Evolutionary conservation across 2,797 vertebrate species (phyloP).

Genomic region (Pseudochaenichthys georgianus): DNA sequence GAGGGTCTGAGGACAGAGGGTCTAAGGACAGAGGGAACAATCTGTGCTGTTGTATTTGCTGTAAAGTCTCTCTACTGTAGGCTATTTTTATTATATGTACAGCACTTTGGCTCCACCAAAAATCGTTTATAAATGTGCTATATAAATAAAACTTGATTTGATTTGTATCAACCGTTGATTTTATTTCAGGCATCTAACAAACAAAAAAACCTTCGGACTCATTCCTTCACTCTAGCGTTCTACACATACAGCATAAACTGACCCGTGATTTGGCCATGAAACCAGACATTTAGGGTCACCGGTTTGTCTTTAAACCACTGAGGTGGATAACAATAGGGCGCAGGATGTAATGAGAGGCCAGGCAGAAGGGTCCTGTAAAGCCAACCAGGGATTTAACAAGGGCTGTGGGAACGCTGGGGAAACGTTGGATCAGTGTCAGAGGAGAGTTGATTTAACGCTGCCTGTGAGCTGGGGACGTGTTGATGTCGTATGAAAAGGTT

Average conservation of each 20-base stretch:
- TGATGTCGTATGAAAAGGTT: slow-evolving; percentile 49
- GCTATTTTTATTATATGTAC: too few species aligned
- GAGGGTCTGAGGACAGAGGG: too few species aligned
- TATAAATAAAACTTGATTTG: too few species aligned
- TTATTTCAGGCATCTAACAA: too few species aligned
- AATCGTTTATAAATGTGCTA: too few species aligned
- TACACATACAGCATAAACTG: slow-evolving; percentile 27
- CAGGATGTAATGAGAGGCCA: slow-evolving; percentile 39
- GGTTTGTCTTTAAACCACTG: slow-evolving; percentile 53
- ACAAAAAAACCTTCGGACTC: too few species aligned
- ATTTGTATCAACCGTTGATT: too few species aligned
- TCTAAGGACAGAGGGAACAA: too few species aligned
- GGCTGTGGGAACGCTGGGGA: slow-evolving; percentile 49
- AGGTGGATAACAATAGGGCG: slow-evolving; percentile 48
- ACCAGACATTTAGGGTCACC: slow-evolving; percentile 24
- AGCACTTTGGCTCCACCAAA: too few species aligned
- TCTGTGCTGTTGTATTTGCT: too few species aligned
- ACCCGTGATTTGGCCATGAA: slow-evolving; percentile 38
- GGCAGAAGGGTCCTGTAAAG: slow-evolving; percentile 43
- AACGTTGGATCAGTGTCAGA: slow-evolving; percentile 55
- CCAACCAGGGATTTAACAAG: slow-evolving; percentile 58
- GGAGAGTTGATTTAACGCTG: slow-evolving; percentile 56
- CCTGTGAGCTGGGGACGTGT: slow-evolving; percentile 34
- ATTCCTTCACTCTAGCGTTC: not conserved
- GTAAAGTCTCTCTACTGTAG: too few species aligned